Percentiles rank a stretch among this genome's conserved stretches.
Conservation (phyloP, 2,113 vertebrate genomes). For the Halcyon senegalensis region DNA sequence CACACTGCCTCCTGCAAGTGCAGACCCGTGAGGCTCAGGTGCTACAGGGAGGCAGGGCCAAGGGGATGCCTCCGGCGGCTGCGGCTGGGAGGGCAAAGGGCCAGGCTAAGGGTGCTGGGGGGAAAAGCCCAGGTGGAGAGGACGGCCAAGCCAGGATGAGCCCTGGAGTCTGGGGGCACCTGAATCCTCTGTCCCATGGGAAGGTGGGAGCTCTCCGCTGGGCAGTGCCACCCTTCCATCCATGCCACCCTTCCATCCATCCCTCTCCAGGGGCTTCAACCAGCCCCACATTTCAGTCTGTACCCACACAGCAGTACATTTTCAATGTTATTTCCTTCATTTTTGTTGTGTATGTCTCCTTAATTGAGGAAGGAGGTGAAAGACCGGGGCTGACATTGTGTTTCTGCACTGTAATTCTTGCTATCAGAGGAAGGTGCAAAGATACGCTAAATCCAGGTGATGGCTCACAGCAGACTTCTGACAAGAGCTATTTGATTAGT, state of each 20-base stretch:
- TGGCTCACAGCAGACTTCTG: not conserved
- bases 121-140: accelerated
- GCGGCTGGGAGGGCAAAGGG: not conserved
- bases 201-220: not conserved
- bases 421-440: not conserved
- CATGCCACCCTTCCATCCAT: not conserved
- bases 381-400: not conserved
- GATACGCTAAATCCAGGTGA: not conserved
- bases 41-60: not conserved
- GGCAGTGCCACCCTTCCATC: not conserved
- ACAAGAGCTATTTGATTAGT: not conserved
- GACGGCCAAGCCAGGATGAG: not conserved
- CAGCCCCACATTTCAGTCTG: not conserved
- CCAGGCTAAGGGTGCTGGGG: not conserved
- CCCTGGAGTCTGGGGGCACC: not conserved
- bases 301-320: not conserved
- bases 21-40: accelerated
- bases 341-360: not conserved
- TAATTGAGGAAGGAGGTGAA: not conserved
- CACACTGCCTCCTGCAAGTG: not conserved
- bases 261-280: not conserved
- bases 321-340: not conserved
- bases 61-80: accelerated
- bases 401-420: not conserved
- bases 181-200: not conserved